Evolutionary conservation across 1,140 invertebrate species (phyloP), one percentile per base, ranked within the genome.

Genomic region (Stenopsyche tienmushanensis): DNA sequence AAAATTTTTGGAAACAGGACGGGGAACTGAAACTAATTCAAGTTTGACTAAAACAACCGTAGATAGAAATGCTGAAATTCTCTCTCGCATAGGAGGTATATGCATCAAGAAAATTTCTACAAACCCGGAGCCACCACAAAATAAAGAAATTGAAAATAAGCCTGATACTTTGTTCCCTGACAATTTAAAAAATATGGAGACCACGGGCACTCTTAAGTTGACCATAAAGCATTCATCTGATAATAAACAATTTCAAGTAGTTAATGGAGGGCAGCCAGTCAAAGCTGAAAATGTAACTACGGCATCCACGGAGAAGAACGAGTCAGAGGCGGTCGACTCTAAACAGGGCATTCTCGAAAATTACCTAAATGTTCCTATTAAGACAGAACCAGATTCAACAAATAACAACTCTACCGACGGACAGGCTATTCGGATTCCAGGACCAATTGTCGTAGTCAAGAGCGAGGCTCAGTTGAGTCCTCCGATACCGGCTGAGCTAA

Each of bases 221-320:
- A 70, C 65, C 1, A 66, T 70, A 54, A 70, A 70, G 57, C 69
- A 70, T 24, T 55, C 55, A 2, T 42, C 20, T 20, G 60, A 44
- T 17, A 50, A 50, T 25, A 65, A 70, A 34, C 29, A 29, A 9
- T 66, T 64, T 44, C 44, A 64, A 60, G 49, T 70, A 1, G 34
- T 66, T 2, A 66, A 62, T 15, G 60, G 60, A 18, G 2, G 42
- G 2, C 3, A 25, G n/a, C 39, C 1, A 13, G 21, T 60, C 13
- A 60, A 52, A 62, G 44, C 45, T 52, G 45, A 62, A 62, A 42
- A 44, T 1, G 57, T 13, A n/a, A 45, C 23, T 1, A 0, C 1
- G 8, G 26, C 24, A 39, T 1, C 20, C 13, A 7, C 15, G 29
- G 10, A 18, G 29, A 52, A 34, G n/a, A 17, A 49, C 64, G 20